Evolutionary conservation across 2,888 invertebrate species (phyloP).

Genomic region (Linyphia triangularis): DNA sequence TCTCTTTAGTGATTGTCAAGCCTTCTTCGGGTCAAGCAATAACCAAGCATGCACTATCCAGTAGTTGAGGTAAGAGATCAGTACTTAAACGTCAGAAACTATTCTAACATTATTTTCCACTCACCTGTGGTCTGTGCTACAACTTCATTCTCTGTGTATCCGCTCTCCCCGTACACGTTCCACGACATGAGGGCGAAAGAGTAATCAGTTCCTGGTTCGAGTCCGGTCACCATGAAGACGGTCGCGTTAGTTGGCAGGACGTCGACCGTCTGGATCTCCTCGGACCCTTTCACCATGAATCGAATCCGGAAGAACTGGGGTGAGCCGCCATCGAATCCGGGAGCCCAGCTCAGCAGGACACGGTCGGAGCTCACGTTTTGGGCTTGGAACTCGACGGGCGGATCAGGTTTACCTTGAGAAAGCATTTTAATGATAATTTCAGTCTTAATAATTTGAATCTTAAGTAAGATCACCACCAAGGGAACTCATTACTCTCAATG

Average conservation of each 20-base stretch:
- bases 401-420: slow-evolving; percentile 80
- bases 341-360: slow-evolving; percentile 90
- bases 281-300: slow-evolving; percentile 76
- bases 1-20: too few species aligned
- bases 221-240: slow-evolving; percentile 85
- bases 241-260: slow-evolving; percentile 85
- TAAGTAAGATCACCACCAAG: too few species aligned
- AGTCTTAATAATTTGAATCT: too few species aligned
- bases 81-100: too few species aligned
- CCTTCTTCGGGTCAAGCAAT: too few species aligned
- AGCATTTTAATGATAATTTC: too few species aligned
- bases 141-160: slow-evolving; percentile 80
- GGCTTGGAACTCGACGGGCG: slow-evolving; percentile 81
- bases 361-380: slow-evolving; percentile 93
- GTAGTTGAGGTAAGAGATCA: too few species aligned
- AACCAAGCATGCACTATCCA: too few species aligned
- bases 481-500: too few species aligned
- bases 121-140: slow-evolving; percentile 62
- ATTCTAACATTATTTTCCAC: too few species aligned
- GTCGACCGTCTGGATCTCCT: slow-evolving; percentile 85
- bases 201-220: slow-evolving; percentile 91
- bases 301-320: slow-evolving; percentile 87
- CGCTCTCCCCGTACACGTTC: slow-evolving; percentile 92
- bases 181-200: slow-evolving; percentile 92
- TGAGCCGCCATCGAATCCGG: slow-evolving; percentile 95